These are phyloP conservation scores for Tipula confusa DNA, from an alignment of 2,888 invertebrate species.

Conservation along the genomic window DNA sequence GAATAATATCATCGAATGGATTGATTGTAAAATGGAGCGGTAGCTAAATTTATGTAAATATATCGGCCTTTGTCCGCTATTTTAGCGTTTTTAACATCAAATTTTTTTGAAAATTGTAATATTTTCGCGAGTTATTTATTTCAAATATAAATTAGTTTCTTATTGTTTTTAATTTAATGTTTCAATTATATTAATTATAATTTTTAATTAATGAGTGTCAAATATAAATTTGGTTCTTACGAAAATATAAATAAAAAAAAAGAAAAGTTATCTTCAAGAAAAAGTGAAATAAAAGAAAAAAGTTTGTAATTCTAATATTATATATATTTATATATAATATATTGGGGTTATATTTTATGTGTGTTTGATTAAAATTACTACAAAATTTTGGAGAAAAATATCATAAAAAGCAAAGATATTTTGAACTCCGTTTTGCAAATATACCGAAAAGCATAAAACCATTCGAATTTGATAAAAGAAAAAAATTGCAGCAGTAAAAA, in stretches of 20 bases:
- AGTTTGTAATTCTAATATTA: slow-evolving; percentile 3
- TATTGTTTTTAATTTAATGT: not conserved
- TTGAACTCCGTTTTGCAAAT: not conserved
- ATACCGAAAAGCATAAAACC: not conserved
- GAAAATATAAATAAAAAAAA: not conserved
- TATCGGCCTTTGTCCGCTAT: slow-evolving; percentile 54
- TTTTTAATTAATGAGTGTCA: slow-evolving; percentile 5
- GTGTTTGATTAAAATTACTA: not conserved
- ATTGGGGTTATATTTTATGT: slow-evolving; percentile 15
- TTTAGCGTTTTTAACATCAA: slow-evolving; percentile 57
- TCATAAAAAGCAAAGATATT: not conserved
- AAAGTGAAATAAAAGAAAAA: not conserved
- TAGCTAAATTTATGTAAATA: slow-evolving; percentile 46
- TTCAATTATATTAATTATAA: slow-evolving; percentile 4
- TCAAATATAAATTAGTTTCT: not conserved
- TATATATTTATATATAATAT: no score
- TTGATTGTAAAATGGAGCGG: slow-evolving; percentile 48
- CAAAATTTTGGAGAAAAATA: not conserved
- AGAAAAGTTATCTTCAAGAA: not conserved
- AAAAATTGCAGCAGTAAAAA: not conserved
- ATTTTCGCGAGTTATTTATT: slow-evolving; percentile 29
- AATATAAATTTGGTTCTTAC: not conserved
- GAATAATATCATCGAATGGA: slow-evolving; percentile 44
- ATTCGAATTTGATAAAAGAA: not conserved
- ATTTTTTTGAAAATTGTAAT: slow-evolving; percentile 37